phyloP scores from a whole-genome alignment of 2,888 invertebrate species.

The Gortyna flavago region DNA sequence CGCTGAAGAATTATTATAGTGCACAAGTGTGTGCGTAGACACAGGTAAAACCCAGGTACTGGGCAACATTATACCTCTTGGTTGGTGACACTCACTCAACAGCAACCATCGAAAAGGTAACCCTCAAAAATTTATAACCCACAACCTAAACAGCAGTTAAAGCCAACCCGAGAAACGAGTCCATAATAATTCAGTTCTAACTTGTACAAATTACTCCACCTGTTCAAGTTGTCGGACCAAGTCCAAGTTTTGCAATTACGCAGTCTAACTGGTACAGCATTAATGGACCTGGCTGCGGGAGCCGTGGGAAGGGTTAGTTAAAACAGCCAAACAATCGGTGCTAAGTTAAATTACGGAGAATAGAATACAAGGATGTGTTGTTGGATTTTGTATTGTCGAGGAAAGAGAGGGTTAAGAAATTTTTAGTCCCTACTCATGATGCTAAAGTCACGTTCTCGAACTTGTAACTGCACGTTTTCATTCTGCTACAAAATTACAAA shows the following conservation, averaged over 20 bases:
- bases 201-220: constrained; percentile 66
- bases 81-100: neutral
- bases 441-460: neutral
- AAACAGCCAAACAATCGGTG: constrained; percentile 57
- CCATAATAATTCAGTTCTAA: constrained; percentile 62
- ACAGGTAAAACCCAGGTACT: neutral
- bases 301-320: constrained; percentile 47
- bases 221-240: constrained; percentile 61
- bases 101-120: neutral
- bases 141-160: constrained; percentile 11
- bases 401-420: neutral
- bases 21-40: neutral
- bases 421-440: neutral
- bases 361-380: constrained; percentile 25
- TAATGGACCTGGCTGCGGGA: constrained; percentile 58
- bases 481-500: neutral
- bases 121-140: neutral
- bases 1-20: neutral
- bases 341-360: constrained; percentile 58
- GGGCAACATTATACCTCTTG: too few species aligned
- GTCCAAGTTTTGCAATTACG: constrained; percentile 69
- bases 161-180: constrained; percentile 23
- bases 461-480: neutral
- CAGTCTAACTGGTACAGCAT: constrained; percentile 59
- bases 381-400: neutral